Conservation (phyloP, 1,140 invertebrate genomes). For the Halesus radiatus region DNA sequence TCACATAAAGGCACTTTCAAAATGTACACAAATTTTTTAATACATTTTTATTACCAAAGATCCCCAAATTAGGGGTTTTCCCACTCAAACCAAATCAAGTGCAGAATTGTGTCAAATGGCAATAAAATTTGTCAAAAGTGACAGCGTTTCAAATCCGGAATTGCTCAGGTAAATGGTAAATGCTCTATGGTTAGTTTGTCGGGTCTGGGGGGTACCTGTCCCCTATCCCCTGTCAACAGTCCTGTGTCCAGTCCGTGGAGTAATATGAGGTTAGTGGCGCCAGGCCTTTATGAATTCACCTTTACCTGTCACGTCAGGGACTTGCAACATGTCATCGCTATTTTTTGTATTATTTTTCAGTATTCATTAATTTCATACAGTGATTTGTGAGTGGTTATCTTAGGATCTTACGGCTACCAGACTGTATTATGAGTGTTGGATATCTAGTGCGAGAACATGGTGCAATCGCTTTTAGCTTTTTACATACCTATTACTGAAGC, state of each 20-base stretch:
- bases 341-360: no score
- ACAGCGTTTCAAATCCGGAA: constrained; percentile 27
- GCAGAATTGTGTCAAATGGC: constrained; percentile 26
- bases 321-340: neutral
- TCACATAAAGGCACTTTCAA: no score
- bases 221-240: no score
- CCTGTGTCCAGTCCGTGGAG: no score
- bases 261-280: neutral
- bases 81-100: constrained; percentile 4
- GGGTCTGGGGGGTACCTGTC: neutral
- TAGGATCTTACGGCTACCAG: neutral
- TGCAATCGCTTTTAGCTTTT: neutral
- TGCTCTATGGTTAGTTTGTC: neutral
- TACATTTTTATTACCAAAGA: no score
- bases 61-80: neutral
- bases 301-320: neutral
- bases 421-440: neutral
- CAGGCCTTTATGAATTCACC: neutral
- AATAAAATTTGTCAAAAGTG: constrained; percentile 33
- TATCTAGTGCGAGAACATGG: neutral
- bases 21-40: no score
- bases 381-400: neutral
- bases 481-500: no score
- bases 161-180: constrained; percentile 17
- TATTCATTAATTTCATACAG: neutral